Percentiles rank a stretch among this genome's conserved stretches.
These are phyloP conservation scores for Pollachius pollachius DNA, from an alignment of 2,113 vertebrate genomes.

Conservation along the genomic window DNA sequence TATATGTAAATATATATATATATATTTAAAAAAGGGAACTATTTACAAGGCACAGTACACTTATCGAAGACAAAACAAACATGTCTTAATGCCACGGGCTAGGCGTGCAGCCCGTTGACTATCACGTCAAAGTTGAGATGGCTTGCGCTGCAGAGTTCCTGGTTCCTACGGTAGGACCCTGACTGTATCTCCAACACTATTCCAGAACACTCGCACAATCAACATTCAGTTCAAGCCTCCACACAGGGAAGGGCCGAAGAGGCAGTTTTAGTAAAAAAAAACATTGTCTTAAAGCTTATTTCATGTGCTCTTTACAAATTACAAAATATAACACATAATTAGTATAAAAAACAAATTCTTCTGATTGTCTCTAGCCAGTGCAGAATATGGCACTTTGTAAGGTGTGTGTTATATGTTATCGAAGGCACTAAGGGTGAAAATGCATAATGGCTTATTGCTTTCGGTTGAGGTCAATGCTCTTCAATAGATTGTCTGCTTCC, in stretches of 20 bases:
- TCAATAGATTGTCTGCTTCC: conserved; percentile 54
- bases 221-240: conserved; percentile 69
- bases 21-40: conserved; percentile 57
- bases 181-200: conserved; percentile 62
- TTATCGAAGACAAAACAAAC: conserved; percentile 66
- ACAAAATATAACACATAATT: conserved; percentile 29
- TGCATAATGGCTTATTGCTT: conserved; percentile 34
- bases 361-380: conserved; percentile 45
- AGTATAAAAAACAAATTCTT: conserved; percentile 23
- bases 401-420: conserved; percentile 43
- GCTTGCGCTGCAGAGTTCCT: conserved; percentile 64
- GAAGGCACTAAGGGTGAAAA: conserved; percentile 62
- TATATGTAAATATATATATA: background rate
- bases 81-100: conserved; percentile 77
- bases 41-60: conserved; percentile 81
- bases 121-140: conserved; percentile 75
- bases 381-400: conserved; percentile 58
- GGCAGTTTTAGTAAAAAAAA: conserved; percentile 78
- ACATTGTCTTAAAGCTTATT: conserved; percentile 82
- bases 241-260: conserved; percentile 61
- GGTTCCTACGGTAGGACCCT: conserved; percentile 59
- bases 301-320: conserved; percentile 52
- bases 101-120: conserved; percentile 81
- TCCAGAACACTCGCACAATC: conserved; percentile 46
- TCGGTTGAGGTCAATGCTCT: conserved; percentile 24